phyloP scores from a whole-genome alignment of 2,113 vertebrate genomes.

The Larimichthys crocea region DNA sequence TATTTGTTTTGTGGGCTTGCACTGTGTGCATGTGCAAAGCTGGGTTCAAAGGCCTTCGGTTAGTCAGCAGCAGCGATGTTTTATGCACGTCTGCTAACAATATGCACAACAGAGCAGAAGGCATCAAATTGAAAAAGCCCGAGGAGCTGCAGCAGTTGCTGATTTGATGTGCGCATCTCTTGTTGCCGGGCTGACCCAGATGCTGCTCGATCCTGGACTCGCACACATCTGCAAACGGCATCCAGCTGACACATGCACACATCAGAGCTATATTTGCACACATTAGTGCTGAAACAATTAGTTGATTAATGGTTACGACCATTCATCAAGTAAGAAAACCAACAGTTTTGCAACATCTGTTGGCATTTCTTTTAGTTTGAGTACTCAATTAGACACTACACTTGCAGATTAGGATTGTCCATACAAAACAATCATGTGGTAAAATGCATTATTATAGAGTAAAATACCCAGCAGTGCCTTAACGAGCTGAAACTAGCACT shows the following conservation, averaged over 20 bases:
- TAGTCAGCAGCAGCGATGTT: slow-evolving; percentile 30
- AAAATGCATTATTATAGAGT: background rate
- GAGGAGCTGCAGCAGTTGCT: slow-evolving; percentile 47
- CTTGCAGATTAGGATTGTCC: background rate
- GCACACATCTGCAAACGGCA: slow-evolving; percentile 31
- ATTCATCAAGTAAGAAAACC: background rate
- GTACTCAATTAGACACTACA: background rate
- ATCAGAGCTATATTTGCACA: background rate
- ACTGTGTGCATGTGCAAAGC: background rate
- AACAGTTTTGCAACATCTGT: background rate
- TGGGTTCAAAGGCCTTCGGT: slow-evolving; percentile 11
- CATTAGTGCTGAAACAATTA: background rate
- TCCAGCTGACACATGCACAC: slow-evolving; percentile 20
- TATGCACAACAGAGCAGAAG: slow-evolving; percentile 49
- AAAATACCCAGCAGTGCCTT: background rate
- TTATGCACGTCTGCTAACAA: slow-evolving; percentile 42
- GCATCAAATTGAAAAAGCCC: slow-evolving; percentile 44
- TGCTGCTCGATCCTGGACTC: slow-evolving; percentile 45
- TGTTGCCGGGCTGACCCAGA: slow-evolving; percentile 50
- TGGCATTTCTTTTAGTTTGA: background rate
- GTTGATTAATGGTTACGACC: background rate
- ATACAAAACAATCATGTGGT: background rate
- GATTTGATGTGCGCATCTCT: slow-evolving; percentile 43
- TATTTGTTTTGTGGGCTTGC: background rate
- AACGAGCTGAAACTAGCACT: background rate